These are phyloP conservation scores for Acanthurus leucopareius DNA, from an alignment of 2,797 vertebrate genomes.

Conservation along the genomic window DNA sequence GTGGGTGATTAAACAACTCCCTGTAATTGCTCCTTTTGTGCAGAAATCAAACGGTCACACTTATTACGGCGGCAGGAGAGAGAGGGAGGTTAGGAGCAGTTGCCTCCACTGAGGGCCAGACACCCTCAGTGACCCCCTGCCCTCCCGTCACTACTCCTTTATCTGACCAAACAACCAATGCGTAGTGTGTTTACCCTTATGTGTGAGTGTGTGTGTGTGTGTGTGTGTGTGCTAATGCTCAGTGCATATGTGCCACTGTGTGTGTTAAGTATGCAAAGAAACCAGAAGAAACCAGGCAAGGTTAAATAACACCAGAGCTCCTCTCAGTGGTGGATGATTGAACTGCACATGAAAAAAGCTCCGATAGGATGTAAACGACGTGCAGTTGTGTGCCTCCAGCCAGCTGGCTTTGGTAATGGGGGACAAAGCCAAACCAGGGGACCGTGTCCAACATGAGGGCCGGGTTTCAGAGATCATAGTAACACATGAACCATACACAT, in stretches of 20 bases:
- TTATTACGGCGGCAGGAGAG: slow-evolving; percentile 69
- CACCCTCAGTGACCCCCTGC: slow-evolving; percentile 74
- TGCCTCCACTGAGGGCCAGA: slow-evolving; percentile 69
- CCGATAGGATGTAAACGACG: slow-evolving; percentile 25
- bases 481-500: slow-evolving; percentile 72
- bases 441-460: slow-evolving; percentile 75
- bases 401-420: slow-evolving; percentile 77
- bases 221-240: slow-evolving; percentile 42
- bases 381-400: slow-evolving; percentile 58
- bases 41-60: slow-evolving; percentile 78
- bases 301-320: slow-evolving; percentile 78
- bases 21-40: slow-evolving; percentile 86
- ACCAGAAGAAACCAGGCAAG: slow-evolving; percentile 23
- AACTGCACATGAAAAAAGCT: slow-evolving; percentile 35
- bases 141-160: slow-evolving; percentile 77
- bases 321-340: slow-evolving; percentile 63
- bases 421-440: slow-evolving; percentile 73
- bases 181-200: slow-evolving; percentile 38
- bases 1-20: slow-evolving; percentile 86
- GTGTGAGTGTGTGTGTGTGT: slow-evolving; percentile 39
- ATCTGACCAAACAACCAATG: slow-evolving; percentile 80
- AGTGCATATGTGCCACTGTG: slow-evolving; percentile 41
- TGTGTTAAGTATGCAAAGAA: slow-evolving; percentile 68
- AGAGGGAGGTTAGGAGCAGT: slow-evolving; percentile 58
- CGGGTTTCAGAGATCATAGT: slow-evolving; percentile 74